These are phyloP conservation scores for Sanderia malayensis DNA, from an alignment of 30 jellyfish, hydroid and myxozoan genomes.

Conservation along the genomic window DNA sequence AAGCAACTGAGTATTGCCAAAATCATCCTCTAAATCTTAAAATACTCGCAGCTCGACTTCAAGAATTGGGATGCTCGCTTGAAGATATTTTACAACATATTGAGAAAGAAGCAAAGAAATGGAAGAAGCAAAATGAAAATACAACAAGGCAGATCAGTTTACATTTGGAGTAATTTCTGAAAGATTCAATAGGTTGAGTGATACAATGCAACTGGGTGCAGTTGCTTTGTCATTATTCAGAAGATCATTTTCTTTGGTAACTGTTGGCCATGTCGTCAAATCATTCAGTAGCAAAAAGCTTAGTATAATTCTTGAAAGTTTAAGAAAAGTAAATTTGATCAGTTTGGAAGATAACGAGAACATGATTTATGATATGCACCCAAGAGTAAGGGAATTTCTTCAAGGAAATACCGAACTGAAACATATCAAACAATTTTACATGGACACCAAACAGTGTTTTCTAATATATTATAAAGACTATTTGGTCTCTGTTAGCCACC, in stretches of 20 bases:
- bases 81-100: slow-evolving; percentile 10
- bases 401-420: slow-evolving; percentile 5
- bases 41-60: slow-evolving; percentile 34
- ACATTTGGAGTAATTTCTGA: slow-evolving; percentile 40
- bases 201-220: slow-evolving; percentile 36
- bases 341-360: slow-evolving; percentile 8
- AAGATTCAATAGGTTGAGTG: slow-evolving; percentile 33
- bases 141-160: slow-evolving; percentile 15
- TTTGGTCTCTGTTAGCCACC: neutral
- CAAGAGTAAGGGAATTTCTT: slow-evolving; percentile 48
- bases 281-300: neutral
- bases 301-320: slow-evolving; percentile 7
- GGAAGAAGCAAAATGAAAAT: slow-evolving; percentile 20
- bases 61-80: slow-evolving; percentile 24
- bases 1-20: slow-evolving; percentile 24
- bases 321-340: slow-evolving; percentile 18
- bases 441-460: slow-evolving; percentile 16
- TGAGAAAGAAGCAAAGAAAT: slow-evolving; percentile 13
- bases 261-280: slow-evolving; percentile 17
- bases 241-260: slow-evolving; percentile 18
- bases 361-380: slow-evolving; percentile 43
- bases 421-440: slow-evolving; percentile 2
- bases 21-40: slow-evolving; percentile 24
- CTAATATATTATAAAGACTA: slow-evolving; percentile 18
- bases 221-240: slow-evolving; percentile 46